Evolutionary conservation across 1,140 invertebrate species (phyloP).

Genomic region (Acromyrmex charruanus): DNA sequence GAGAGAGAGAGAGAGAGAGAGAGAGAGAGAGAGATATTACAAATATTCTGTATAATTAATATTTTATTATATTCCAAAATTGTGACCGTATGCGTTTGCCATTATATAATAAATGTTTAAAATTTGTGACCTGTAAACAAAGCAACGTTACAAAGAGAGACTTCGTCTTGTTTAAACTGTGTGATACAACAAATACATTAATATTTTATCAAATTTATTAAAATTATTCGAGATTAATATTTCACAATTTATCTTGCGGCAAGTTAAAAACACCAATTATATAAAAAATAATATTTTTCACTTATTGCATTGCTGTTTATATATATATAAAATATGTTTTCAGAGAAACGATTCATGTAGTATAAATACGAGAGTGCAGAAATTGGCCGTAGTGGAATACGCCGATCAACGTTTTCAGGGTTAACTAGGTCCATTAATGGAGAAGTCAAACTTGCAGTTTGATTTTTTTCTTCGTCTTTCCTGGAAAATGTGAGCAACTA

Average conservation of each 20-base stretch:
- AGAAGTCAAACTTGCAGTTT: not conserved
- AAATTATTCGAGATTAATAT: not conserved
- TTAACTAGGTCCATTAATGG: slow-evolving; percentile 5
- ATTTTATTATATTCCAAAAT: not conserved
- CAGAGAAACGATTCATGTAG: not conserved
- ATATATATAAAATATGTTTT: not conserved
- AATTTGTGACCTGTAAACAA: not conserved
- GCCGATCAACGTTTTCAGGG: not conserved
- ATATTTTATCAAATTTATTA: not conserved
- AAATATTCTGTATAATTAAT: slow-evolving; percentile 20
- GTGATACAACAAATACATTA: not conserved
- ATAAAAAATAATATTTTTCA: not conserved
- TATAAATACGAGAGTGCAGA: not conserved
- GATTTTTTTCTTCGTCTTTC: slow-evolving; percentile 1
- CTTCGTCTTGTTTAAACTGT: not conserved
- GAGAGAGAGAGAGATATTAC: no score
- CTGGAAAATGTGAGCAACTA: not conserved
- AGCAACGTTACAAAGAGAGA: not conserved
- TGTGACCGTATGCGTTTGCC: not conserved
- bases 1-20: not conserved
- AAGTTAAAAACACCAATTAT: no score
- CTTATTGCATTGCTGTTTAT: not conserved
- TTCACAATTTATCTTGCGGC: no score
- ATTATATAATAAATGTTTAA: slow-evolving; percentile 22
- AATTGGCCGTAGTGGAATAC: no score